Percentiles rank a stretch among this genome's conserved stretches.
Conservation (phyloP, 2,113 vertebrate genomes). For the Atherinomorus stipes region DNA sequence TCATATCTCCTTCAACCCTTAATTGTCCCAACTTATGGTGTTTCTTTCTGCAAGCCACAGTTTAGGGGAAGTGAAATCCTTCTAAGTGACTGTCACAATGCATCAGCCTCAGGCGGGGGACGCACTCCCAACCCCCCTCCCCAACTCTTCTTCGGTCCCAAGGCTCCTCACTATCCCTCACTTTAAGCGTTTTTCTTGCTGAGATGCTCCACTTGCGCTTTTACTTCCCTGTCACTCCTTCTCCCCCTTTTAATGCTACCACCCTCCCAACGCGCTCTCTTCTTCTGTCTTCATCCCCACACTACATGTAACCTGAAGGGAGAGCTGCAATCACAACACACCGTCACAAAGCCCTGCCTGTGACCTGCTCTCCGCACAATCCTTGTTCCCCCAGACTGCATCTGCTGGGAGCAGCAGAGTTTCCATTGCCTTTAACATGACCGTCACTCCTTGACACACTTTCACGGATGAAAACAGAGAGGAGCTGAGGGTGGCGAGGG, state of each 20-base stretch:
- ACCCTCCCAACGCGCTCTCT: constrained; percentile 76
- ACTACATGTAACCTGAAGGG: constrained; percentile 81
- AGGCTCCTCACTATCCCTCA: constrained; percentile 64
- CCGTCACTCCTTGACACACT: constrained; percentile 54
- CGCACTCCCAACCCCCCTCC: constrained; percentile 72
- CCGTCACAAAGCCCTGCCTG: constrained; percentile 87
- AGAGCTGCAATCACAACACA: constrained; percentile 91
- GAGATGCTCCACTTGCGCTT: constrained; percentile 63
- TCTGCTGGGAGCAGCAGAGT: constrained; percentile 47
- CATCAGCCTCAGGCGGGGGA: constrained; percentile 85
- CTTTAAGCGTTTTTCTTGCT: constrained; percentile 71
- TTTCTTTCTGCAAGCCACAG: constrained; percentile 86
- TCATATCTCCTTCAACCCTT: constrained; percentile 92
- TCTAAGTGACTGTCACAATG: constrained; percentile 92
- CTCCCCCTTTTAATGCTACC: constrained; percentile 46
- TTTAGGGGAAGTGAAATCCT: constrained; percentile 91
- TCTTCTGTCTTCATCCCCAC: constrained; percentile 33
- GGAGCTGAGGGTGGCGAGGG: constrained; percentile 34
- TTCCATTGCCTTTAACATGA: constrained; percentile 71
- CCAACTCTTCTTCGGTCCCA: constrained; percentile 53
- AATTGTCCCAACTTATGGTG: constrained; percentile 88
- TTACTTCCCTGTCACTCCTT: constrained; percentile 31
- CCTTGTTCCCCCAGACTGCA: constrained; percentile 79
- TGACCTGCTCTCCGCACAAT: constrained; percentile 87
- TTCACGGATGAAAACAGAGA: constrained; percentile 34